Evolutionary conservation across 2,888 invertebrate species (phyloP), one percentile per base, ranked within the genome.

Genomic region (Luffia ferchaultella): DNA sequence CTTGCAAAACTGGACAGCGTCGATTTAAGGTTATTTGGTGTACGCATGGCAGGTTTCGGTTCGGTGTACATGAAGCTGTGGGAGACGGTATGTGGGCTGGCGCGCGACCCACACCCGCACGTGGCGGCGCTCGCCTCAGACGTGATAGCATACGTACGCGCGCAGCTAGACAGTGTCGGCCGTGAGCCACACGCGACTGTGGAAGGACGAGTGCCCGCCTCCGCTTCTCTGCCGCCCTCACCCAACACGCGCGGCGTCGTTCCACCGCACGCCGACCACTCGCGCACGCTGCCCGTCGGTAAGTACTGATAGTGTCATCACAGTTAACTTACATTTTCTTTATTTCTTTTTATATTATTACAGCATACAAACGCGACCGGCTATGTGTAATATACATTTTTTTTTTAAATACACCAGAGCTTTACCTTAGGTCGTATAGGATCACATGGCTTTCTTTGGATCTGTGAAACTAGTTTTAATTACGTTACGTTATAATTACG

Each of bases 31-130:
- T n/a, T n/a, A n/a, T n/a, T n/a, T n/a, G n/a, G n/a, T n/a, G n/a
- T n/a, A 18, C 15, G 19, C 18, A 2, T 42, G 20, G 19, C 61
- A 76, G 83, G 83, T 1, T 90, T 89, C 67, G 88, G 90, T 18
- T 93, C 93, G 15, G 91, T 97, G 51, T 96, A 96, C 76, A 90
- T 91, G 76, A 93, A 93, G 75, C 86, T 98, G 52, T 98, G 97
- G 97, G 86, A 88, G 59, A 90, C 92, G 17, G 84, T 98, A 58
- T 84, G 89, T 54, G 84, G 88, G 53, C 87, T 97, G 62, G 89
- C 93, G 52, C 86, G 87, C 54, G 98, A 99, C 86, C 97, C 98
- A 1, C 90, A 92, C 72, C 94, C 94, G 1, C 89, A 90, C 50
- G 94, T 98, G 2, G 87, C 93, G 1, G 75, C 86, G 52, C 89